phyloP scores from a whole-genome alignment of 1,140 invertebrate genomes.

The Pseudachorutes palmiensis region DNA sequence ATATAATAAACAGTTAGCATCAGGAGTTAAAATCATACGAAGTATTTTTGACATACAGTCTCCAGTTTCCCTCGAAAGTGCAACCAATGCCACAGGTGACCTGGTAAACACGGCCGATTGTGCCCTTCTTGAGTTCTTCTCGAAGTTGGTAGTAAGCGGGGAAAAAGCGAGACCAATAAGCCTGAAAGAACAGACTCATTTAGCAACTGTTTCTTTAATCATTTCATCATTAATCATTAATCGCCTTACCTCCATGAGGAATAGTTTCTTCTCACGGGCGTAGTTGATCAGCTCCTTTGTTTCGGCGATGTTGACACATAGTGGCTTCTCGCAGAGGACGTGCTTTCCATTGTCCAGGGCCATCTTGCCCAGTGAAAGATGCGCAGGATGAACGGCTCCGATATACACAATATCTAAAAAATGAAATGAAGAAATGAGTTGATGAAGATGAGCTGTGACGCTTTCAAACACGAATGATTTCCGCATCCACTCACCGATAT shows the following conservation, averaged over 20 bases:
- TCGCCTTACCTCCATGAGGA: constrained; percentile 46
- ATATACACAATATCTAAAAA: constrained; percentile 47
- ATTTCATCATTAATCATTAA: not conserved
- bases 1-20: not conserved
- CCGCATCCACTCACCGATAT: constrained; percentile 63
- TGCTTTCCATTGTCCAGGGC: constrained; percentile 47
- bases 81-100: constrained; percentile 45
- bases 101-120: constrained; percentile 62
- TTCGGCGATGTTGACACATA: constrained; percentile 43
- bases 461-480: not conserved
- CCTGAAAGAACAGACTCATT: constrained; percentile 43
- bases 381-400: constrained; percentile 44
- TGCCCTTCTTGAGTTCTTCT: constrained; percentile 51
- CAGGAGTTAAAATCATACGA: not conserved
- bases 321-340: constrained; percentile 50
- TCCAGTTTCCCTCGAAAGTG: not conserved
- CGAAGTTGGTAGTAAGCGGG: constrained; percentile 61
- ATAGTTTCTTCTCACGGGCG: constrained; percentile 39
- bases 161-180: constrained; percentile 72
- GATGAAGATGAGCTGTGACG: not conserved
- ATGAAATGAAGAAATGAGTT: constrained; percentile 1
- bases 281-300: constrained; percentile 37
- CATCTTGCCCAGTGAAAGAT: constrained; percentile 42
- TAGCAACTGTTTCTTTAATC: not conserved
- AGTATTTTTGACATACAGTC: not conserved